Evolutionary conservation across 2,113 vertebrate genomes (phyloP), one percentile per base, ranked within the genome.

Genomic region (Misgurnus anguillicaudatus): DNA sequence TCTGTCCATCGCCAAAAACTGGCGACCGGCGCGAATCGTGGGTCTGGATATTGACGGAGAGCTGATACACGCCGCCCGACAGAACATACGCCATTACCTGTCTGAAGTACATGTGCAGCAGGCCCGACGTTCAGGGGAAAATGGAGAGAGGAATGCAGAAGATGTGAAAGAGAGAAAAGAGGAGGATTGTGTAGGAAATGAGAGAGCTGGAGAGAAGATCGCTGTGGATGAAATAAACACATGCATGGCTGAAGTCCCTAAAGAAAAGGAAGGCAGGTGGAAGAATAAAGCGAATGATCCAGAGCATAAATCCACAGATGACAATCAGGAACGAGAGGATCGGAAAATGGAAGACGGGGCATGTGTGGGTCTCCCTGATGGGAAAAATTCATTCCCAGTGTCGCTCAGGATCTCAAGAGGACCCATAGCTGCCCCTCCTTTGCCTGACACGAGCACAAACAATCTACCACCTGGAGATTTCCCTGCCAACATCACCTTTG

Each of bases 51-150:
- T 98, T 1, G 96, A 98, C 19, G 80, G 88, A 0, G 85, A 73
- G 0, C 87, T 98, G 61, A 92, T 98, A 41, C 93, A 94, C 5
- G 94, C 94, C 0, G 96, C 96, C 1, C 91, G 94, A 9, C 95
- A 97, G 84, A 98, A 97, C 82, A 94, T 97, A 83, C 92, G 96
- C 14, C 95, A 98, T 85, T 98, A 96, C 84, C 89, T 97, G 57
- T 97, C 96, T 0, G 94, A 95, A 83, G 80, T 94, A 85, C 89
- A 91, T 67, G 87, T 90, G 24, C 86, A 90, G 77, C 86, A 91
- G 86, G 86, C 92, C 83, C 76, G 80, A 62, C 48, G 83, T 81
- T 84, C 65, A 80, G 86, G 5, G 47, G 19, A 41, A 14, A 61
- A 51, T 6, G 42, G 51, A 19, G 73, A 36, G 41, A 19, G 38